Evolutionary conservation across 2,113 vertebrate species (phyloP), one percentile per base, ranked within the genome.

Genomic region (Periophthalmus modestus): DNA sequence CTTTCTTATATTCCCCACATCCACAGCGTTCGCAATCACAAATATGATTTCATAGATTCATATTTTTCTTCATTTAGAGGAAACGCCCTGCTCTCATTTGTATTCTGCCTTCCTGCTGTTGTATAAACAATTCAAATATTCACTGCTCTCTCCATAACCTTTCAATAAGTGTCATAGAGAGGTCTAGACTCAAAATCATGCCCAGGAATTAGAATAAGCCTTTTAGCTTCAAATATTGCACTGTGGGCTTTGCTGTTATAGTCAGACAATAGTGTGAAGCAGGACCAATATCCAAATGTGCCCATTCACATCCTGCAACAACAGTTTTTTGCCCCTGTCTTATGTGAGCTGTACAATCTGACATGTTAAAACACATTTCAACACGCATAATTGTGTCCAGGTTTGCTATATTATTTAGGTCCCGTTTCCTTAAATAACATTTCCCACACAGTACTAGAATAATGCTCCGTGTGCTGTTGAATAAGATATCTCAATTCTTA

Each of bases 141-240:
- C 87, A 71, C 24, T 48, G 63, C 73, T 61, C 67, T 87, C 73
- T 50, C 68, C 66, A 16, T 78, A 80, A 87, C 82, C 83, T 85
- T 79, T 79, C 78, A 79, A 57, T 50, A 63, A 9, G 71, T 67
- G 46, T 47, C 28, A 72, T 66, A 14, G 66, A 50, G 48, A 80
- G 33, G 74, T 21, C 36, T 14, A 61, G 28, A 33, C 9, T 46
- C 9, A 47, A 14, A 67, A 68, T 70, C 1, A 69, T 78, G 28
- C 70, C 0, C 6, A 33, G 18, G 21, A 80, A 77, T 75, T 46
- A 47, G 68, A 69, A 70, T 79, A 55, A 70, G 66, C 58, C 78
- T 78, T 68, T 10, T 46, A 72, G 73, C 77, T 81, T 34, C 66
- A 82, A 52, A 74, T 15, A 62, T 58, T 54, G 46, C 54, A 67